Evolutionary conservation across 1,140 invertebrate species (phyloP).

Genomic region (Neotoxoptera formosana): DNA sequence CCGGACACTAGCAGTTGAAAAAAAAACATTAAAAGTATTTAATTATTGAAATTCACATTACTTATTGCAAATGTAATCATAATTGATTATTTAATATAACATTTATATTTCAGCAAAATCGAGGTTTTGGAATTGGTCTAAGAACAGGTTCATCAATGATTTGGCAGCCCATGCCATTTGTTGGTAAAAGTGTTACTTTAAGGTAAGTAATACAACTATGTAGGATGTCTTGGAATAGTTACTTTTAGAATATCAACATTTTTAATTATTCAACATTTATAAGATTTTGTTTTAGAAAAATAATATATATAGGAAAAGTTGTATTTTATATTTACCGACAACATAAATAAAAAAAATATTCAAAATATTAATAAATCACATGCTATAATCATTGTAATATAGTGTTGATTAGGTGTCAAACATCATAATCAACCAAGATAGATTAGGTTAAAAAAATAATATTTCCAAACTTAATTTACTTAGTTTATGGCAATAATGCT

Average conservation of each 20-base stretch:
- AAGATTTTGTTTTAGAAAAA: too few relatives aligned
- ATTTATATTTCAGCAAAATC: slow-evolving; percentile 69
- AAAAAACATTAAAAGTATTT: slow-evolving; percentile 82
- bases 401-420: too few relatives aligned
- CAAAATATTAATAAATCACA: too few relatives aligned
- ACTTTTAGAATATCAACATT: background rate
- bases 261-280: too few relatives aligned
- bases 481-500: too few relatives aligned
- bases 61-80: background rate
- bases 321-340: too few relatives aligned
- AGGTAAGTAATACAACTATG: background rate
- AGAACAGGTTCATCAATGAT: slow-evolving; percentile 73
- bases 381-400: too few relatives aligned
- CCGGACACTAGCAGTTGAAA: slow-evolving; percentile 77
- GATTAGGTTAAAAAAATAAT: too few relatives aligned
- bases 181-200: slow-evolving; percentile 45
- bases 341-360: too few relatives aligned
- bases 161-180: slow-evolving; percentile 74
- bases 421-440: too few relatives aligned
- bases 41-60: background rate
- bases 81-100: slow-evolving; percentile 33
- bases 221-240: rapidly evolving
- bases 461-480: too few relatives aligned
- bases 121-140: slow-evolving; percentile 73
- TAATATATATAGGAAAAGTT: too few relatives aligned